A percentile compares a stretch with the other conserved stretches of the same genome.
These are phyloP conservation scores for Blera fallax DNA, from an alignment of 2,888 invertebrate genomes.

Conservation along the genomic window DNA sequence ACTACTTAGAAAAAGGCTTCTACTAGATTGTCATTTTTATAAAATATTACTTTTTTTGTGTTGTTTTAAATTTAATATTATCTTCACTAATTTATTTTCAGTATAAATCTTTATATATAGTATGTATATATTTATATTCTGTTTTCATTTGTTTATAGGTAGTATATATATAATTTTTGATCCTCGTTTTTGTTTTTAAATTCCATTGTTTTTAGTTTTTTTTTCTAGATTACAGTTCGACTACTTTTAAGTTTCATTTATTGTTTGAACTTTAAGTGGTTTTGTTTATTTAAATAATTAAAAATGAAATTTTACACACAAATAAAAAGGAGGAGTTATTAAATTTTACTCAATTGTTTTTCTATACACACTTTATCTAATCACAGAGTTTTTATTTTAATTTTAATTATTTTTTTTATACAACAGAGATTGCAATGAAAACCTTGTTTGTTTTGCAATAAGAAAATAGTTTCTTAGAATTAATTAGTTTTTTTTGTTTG, in stretches of 20 bases:
- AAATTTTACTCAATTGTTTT: constrained; percentile 37
- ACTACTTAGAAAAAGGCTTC: constrained; percentile 69
- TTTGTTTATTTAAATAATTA: constrained; percentile 20
- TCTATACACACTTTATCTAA: constrained; percentile 65
- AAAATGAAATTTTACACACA: background rate
- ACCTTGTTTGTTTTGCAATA: constrained; percentile 57
- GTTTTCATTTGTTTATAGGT: constrained; percentile 27
- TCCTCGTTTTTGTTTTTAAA: constrained; percentile 61
- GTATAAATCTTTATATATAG: constrained; percentile 61
- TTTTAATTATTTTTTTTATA: constrained; percentile 11
- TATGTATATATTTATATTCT: constrained; percentile 14
- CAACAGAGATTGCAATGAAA: constrained; percentile 58
- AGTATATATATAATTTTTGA: constrained; percentile 55
- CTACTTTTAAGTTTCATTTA: constrained; percentile 36
- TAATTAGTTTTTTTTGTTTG: background rate
- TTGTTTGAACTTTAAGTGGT: constrained; percentile 61
- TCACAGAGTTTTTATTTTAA: constrained; percentile 59
- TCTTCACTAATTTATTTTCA: constrained; percentile 26
- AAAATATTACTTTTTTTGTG: constrained; percentile 46
- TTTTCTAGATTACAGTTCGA: constrained; percentile 31
- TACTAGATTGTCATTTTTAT: constrained; percentile 72
- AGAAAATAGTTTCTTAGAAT: constrained; percentile 41
- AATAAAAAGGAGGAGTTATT: constrained; percentile 4
- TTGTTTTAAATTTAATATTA: constrained; percentile 25
- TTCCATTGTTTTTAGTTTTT: constrained; percentile 37